Base-by-base conservation (phyloP, 1,140 invertebrate genomes). In the Notospermus geniculatus region DNA sequence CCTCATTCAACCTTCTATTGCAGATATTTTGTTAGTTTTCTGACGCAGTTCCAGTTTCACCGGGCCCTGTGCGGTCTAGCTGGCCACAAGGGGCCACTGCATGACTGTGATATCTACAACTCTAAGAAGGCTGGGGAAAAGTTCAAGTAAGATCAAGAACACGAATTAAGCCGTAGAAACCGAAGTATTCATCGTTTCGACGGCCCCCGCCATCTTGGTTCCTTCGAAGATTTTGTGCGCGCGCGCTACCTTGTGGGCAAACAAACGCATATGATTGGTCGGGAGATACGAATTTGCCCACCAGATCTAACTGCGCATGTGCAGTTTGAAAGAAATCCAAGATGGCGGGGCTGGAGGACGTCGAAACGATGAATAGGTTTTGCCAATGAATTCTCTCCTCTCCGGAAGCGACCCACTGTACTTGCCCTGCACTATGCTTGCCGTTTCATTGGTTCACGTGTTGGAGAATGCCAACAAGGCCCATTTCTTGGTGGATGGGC, bases 11-110 rank as follows among this genome's bases (percentile, higher is more conserved):
- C n/a, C n/a, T n/a, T n/a, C n/a, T n/a, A n/a, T n/a, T n/a, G n/a
- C 87, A 95, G 93, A 80, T 95, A 96, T 80, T 97, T 96, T 82
- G 89, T 96, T 27, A 90, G 90, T 63, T 91, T 88, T 2, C 85
- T 96, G 2, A 85, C 95, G 1, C 92, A 96, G 80, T 97, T 95
- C 83, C 93, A 97, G 80, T 86, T 97, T 25, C 91, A 93, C 77
- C 83, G 91, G 46, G 84, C 89, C 0, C 79, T 96, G 56, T 97
- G 93, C 74, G 83, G 86, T 41, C 86, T 87, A 0, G 87, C 91
- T 0, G 88, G 88, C 2, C 89, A 94, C 76, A 74, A 72, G 0
- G 87, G 86, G 60, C 89, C 89, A 0, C 79, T 97, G 13, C 90
- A 95, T 79, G 89, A 89, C 72, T 97, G 94, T 80, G 92, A 96